Conservation (phyloP, 2,888 invertebrate genomes). For the Xestobium rufovillosum region DNA sequence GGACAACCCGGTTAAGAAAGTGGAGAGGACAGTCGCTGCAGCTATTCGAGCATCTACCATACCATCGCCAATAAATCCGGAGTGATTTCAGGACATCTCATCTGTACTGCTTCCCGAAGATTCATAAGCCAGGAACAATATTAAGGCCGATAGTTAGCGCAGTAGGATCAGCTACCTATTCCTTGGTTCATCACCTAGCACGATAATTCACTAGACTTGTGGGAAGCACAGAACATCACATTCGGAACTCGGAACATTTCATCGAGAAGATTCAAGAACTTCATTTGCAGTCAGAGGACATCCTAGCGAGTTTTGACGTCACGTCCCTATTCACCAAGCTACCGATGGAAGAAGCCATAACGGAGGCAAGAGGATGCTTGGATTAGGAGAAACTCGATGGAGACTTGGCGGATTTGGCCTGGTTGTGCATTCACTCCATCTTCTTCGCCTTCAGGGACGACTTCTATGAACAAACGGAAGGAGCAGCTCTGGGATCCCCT, state of each 20-base stretch:
- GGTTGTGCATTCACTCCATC: background rate
- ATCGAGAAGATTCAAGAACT: background rate
- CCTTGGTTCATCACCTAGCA: background rate
- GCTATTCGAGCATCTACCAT: too few relatives aligned
- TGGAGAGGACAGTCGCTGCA: background rate
- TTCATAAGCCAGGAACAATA: background rate
- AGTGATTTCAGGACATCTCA: too few relatives aligned
- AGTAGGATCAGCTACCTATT: too few relatives aligned
- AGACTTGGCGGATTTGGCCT: background rate
- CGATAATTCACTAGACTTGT: background rate
- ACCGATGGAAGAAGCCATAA: background rate
- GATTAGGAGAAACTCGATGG: too few relatives aligned
- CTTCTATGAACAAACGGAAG: slow-evolving; percentile 1
- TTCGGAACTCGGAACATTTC: background rate
- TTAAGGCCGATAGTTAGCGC: background rate
- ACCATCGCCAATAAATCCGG: too few relatives aligned
- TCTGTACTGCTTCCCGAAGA: background rate
- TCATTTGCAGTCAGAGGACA: background rate
- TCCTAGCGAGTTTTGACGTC: background rate
- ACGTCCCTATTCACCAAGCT: background rate
- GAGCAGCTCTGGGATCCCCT: background rate
- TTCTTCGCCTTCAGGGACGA: background rate
- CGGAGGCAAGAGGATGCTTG: background rate
- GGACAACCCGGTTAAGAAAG: background rate
- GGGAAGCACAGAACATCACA: background rate